A percentile compares a stretch with the other conserved stretches of the same genome.
phyloP scores from a whole-genome alignment of 2,888 invertebrate genomes.

The Marasmarcha lunaedactyla region DNA sequence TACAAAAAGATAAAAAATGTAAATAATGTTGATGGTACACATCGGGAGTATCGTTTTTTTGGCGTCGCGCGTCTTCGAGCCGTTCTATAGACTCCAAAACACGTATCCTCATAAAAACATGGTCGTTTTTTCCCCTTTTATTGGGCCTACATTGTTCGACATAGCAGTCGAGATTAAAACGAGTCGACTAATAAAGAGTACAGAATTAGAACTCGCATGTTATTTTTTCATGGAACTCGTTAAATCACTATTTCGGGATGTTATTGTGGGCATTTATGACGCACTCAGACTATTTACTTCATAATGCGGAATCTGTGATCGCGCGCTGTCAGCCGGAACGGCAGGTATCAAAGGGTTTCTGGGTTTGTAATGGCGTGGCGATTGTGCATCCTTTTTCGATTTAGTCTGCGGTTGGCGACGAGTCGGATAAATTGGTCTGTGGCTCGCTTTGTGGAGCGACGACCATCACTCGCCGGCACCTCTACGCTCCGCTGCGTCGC shows the following conservation, averaged over 20 bases:
- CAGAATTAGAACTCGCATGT: slow-evolving; percentile 12
- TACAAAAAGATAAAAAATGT: slow-evolving; percentile 46
- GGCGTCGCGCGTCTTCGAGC: slow-evolving; percentile 11
- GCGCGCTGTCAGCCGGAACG: too few species aligned
- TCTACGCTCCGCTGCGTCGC: background rate
- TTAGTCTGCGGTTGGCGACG: background rate
- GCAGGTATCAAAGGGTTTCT: too few species aligned
- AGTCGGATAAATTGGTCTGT: background rate
- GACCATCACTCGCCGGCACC: background rate
- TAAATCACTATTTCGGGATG: background rate
- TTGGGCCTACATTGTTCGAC: slow-evolving; percentile 34
- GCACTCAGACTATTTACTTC: too few species aligned
- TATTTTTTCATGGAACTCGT: slow-evolving; percentile 14
- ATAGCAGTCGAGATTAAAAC: slow-evolving; percentile 38
- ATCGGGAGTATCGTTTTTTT: slow-evolving; percentile 41
- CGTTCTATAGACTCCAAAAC: background rate
- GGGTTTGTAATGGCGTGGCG: too few species aligned
- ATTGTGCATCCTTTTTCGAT: background rate
- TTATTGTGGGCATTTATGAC: too few species aligned
- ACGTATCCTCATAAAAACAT: background rate
- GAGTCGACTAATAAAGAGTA: slow-evolving; percentile 34
- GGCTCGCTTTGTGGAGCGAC: background rate
- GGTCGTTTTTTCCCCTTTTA: slow-evolving; percentile 26
- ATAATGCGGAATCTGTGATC: too few species aligned
- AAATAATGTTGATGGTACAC: slow-evolving; percentile 31